Conservation (phyloP, 2,888 invertebrate species). For the Watsonalla binaria region DNA sequence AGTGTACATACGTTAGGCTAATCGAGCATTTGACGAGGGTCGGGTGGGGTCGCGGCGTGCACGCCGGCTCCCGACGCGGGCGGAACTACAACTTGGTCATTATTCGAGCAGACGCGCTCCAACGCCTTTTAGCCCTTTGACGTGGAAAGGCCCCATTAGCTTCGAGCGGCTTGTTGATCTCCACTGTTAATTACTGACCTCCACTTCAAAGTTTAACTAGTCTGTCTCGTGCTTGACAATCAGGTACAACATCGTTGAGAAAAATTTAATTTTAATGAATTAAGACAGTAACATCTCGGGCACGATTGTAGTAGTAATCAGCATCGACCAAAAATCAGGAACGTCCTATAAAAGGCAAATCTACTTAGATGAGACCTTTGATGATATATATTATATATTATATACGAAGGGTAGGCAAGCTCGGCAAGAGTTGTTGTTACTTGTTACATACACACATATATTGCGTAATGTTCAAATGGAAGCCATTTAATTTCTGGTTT, state of each 20-base stretch:
- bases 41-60: constrained; percentile 56
- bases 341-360: background rate
- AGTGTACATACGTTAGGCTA: constrained; percentile 64
- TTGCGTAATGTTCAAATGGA: constrained; percentile 65
- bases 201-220: constrained; percentile 52
- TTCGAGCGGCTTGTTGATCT: constrained; percentile 73
- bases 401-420: too few species aligned
- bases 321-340: background rate
- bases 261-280: background rate
- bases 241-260: constrained; percentile 23
- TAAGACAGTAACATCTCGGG: constrained; percentile 10
- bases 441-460: constrained; percentile 56
- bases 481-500: constrained; percentile 68
- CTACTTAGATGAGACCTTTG: too few species aligned
- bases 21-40: constrained; percentile 76
- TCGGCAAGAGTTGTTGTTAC: constrained; percentile 58
- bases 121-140: constrained; percentile 75
- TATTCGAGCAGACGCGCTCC: constrained; percentile 74
- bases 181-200: constrained; percentile 72
- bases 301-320: constrained; percentile 52
- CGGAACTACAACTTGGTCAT: constrained; percentile 64
- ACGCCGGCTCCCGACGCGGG: constrained; percentile 39
- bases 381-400: too few species aligned
- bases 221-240: constrained; percentile 35
- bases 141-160: constrained; percentile 74